Conservation (phyloP, 2,888 invertebrate genomes). For the Auanema sp. region DNA sequence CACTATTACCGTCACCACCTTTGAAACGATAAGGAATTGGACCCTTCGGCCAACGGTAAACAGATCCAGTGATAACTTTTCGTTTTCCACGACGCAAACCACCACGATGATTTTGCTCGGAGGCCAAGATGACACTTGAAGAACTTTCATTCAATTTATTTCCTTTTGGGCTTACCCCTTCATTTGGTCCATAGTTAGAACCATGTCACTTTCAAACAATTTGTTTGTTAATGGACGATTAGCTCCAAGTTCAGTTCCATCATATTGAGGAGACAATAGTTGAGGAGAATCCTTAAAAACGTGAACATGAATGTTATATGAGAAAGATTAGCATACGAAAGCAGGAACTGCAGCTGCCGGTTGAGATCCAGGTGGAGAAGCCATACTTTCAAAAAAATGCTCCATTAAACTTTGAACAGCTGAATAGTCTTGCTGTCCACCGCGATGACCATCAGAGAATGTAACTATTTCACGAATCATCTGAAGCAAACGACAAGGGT, state of each 20-base stretch:
- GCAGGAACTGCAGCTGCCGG: neutral
- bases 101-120: slow-evolving; percentile 27
- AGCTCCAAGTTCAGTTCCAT: slow-evolving; percentile 58
- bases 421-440: slow-evolving; percentile 35
- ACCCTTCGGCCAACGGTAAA: slow-evolving; percentile 57
- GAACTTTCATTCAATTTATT: too few relatives aligned
- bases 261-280: slow-evolving; percentile 39
- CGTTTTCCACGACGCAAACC: slow-evolving; percentile 35
- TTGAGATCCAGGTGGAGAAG: slow-evolving; percentile 19
- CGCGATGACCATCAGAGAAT: slow-evolving; percentile 32
- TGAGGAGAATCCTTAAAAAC: slow-evolving; percentile 11
- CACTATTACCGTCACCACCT: slow-evolving; percentile 48
- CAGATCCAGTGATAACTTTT: slow-evolving; percentile 59
- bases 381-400: slow-evolving; percentile 51
- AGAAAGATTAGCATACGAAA: neutral
- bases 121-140: slow-evolving; percentile 34
- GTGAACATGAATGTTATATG: neutral
- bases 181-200: slow-evolving; percentile 56
- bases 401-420: slow-evolving; percentile 53
- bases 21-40: slow-evolving; percentile 57
- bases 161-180: slow-evolving; percentile 29
- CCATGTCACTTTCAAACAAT: slow-evolving; percentile 60
- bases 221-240: slow-evolving; percentile 57
- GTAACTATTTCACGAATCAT: slow-evolving; percentile 43
- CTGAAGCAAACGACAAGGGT: slow-evolving; percentile 18